Evolutionary conservation across 2,113 vertebrate genomes (phyloP).

Genomic region (Tringa solitaria): DNA sequence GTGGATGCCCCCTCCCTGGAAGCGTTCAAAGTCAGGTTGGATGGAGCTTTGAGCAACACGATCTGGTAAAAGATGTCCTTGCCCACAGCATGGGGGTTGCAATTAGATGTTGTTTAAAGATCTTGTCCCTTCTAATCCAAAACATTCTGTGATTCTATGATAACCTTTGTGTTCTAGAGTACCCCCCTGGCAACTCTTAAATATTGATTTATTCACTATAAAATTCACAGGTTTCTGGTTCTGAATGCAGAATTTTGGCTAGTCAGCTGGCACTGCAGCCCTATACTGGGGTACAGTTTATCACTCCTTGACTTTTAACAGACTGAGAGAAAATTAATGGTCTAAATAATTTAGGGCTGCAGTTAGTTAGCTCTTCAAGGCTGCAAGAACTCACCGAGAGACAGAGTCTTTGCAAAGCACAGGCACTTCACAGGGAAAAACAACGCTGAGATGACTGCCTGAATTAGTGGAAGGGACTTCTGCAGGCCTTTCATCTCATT

Average conservation of each 20-base stretch:
- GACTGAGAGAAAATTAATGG: not conserved
- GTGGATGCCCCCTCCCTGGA: not conserved
- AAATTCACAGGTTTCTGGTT: not conserved
- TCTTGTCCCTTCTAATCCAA: not conserved
- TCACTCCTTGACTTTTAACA: not conserved
- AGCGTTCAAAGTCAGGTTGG: not conserved
- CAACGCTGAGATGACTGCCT: not conserved
- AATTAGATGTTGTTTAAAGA: not conserved
- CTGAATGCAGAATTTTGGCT: not conserved
- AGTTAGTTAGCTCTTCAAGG: not conserved
- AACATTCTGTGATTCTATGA: not conserved
- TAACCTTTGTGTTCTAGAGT: not conserved
- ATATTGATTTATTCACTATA: not conserved
- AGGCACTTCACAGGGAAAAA: not conserved
- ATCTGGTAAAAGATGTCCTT: not conserved
- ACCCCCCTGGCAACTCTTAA: not conserved
- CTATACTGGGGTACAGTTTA: not conserved
- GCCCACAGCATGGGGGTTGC: not conserved
- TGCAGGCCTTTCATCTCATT: slow-evolving; percentile 27
- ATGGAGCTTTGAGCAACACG: not conserved
- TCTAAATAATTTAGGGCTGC: not conserved
- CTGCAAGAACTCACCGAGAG: not conserved
- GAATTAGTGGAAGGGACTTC: not conserved
- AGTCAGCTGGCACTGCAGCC: not conserved
- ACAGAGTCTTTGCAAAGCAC: not conserved